Evolutionary conservation across 2,888 invertebrate species (phyloP), one percentile per base, ranked within the genome.

Genomic region (Trichacis sp.): DNA sequence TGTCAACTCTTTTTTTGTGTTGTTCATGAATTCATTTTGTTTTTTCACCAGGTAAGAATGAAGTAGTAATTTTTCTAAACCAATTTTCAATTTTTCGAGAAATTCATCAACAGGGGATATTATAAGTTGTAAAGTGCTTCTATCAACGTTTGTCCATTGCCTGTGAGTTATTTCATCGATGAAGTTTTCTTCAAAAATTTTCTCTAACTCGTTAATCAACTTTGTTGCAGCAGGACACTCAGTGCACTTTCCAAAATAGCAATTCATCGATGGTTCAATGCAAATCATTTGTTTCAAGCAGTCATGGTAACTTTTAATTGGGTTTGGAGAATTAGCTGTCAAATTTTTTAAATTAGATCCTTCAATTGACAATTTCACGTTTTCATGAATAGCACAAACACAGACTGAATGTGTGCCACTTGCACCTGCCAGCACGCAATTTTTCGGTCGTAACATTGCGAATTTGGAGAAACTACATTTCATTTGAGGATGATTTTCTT

Each of bases 351-450:
- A 5, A 33, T 33, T 33, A 33, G 33, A 33, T 33, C 33, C 33
- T 11, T 33, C 33, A 33, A 33, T 33, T 9, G 9, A 11, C 33
- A 33, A 33, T 33, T 33, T 33, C 2, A n/a, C 8, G 9, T 33
- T 33, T n/a, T n/a, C n/a, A n/a, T n/a, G n/a, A n/a, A n/a, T n/a
- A n/a, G n/a, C n/a, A n/a, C n/a, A n/a, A n/a, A n/a, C n/a, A n/a
- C n/a, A n/a, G n/a, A n/a, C n/a, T n/a, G n/a, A n/a, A n/a, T n/a
- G n/a, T n/a, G n/a, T n/a, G n/a, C n/a, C n/a, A n/a, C n/a, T n/a
- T n/a, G n/a, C n/a, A n/a, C n/a, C n/a, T n/a, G n/a, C n/a, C 55
- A 64, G 43, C 24, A 51, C 38, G 50, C 49, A 59, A 30, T 64
- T 36, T 38, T 49, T 17, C n/a, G 54, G 53, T 19, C 54, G 48